Evolutionary conservation across 2,113 vertebrate species (phyloP).

Genomic region (Hiodon tergisus): DNA sequence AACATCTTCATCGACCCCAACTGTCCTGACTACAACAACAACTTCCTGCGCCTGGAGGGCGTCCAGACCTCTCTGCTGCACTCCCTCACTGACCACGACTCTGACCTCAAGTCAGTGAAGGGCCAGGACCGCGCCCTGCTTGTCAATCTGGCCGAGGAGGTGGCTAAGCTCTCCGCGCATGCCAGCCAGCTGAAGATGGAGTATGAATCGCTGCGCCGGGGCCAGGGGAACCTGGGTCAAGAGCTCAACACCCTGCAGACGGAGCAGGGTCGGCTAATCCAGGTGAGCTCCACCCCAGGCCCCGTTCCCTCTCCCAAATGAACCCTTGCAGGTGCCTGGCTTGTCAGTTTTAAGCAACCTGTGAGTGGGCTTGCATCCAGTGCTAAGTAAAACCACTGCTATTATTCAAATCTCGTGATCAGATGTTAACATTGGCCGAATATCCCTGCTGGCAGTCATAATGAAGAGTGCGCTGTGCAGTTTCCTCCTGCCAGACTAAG

Average conservation of each 20-base stretch:
- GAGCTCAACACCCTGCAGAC: slow-evolving; percentile 71
- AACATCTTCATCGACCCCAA: slow-evolving; percentile 90
- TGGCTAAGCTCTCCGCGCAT: slow-evolving; percentile 66
- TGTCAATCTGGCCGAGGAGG: slow-evolving; percentile 69
- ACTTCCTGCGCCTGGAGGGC: slow-evolving; percentile 72
- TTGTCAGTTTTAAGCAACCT: background rate
- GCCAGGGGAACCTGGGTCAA: slow-evolving; percentile 73
- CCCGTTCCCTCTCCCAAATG: background rate
- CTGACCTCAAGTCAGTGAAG: slow-evolving; percentile 56
- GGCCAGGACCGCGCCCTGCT: slow-evolving; percentile 66
- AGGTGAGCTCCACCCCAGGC: slow-evolving; percentile 57
- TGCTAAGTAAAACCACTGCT: too few species aligned
- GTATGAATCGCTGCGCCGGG: slow-evolving; percentile 68
- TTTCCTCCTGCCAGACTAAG: too few species aligned
- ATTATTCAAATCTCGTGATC: too few species aligned
- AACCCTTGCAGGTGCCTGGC: background rate
- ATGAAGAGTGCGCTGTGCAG: too few species aligned
- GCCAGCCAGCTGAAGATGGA: slow-evolving; percentile 68
- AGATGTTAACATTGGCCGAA: too few species aligned
- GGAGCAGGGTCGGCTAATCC: slow-evolving; percentile 75
- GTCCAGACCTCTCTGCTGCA: slow-evolving; percentile 74
- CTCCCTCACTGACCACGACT: slow-evolving; percentile 59
- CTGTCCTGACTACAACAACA: slow-evolving; percentile 71
- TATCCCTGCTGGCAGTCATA: too few species aligned
- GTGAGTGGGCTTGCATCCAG: too few species aligned